Evolutionary conservation across 2,797 vertebrate genomes (phyloP).

Genomic region (Synaphobranchus kaupii): DNA sequence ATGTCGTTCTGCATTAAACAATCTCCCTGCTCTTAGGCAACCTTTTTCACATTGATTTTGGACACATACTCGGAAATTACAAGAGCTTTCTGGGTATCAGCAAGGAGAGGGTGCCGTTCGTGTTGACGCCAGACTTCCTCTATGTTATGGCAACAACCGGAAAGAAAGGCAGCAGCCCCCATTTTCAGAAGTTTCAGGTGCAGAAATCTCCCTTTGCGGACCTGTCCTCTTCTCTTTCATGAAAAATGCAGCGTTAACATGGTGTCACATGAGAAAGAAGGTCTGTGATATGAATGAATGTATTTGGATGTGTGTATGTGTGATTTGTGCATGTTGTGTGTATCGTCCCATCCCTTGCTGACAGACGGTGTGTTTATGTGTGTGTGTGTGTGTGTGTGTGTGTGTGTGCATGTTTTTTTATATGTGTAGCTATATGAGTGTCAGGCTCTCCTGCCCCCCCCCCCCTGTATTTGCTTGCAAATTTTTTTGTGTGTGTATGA

Average conservation of each 20-base stretch:
- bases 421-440: neutral
- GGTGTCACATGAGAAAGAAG: neutral
- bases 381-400: neutral
- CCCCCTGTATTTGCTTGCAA: neutral
- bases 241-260: neutral
- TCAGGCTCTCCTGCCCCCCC: neutral
- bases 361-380: neutral
- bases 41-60: constrained; percentile 98
- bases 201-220: neutral
- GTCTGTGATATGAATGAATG: neutral
- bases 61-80: constrained; percentile 98
- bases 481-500: neutral
- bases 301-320: neutral
- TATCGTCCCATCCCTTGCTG: neutral
- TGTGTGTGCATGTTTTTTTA: neutral
- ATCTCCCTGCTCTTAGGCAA: constrained; percentile 77
- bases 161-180: constrained; percentile 92
- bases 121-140: constrained; percentile 96
- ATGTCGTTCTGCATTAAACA: neutral
- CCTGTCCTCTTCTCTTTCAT: neutral
- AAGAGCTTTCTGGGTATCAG: constrained; percentile 98
- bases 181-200: constrained; percentile 98
- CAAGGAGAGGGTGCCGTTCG: constrained; percentile 97
- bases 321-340: neutral
- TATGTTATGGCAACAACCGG: constrained; percentile 96